A percentile compares a stretch with the other conserved stretches of the same genome.
These are phyloP conservation scores for Trachelus stipa DNA, from an alignment of 2,888 invertebrate genomes.

Conservation along the genomic window DNA sequence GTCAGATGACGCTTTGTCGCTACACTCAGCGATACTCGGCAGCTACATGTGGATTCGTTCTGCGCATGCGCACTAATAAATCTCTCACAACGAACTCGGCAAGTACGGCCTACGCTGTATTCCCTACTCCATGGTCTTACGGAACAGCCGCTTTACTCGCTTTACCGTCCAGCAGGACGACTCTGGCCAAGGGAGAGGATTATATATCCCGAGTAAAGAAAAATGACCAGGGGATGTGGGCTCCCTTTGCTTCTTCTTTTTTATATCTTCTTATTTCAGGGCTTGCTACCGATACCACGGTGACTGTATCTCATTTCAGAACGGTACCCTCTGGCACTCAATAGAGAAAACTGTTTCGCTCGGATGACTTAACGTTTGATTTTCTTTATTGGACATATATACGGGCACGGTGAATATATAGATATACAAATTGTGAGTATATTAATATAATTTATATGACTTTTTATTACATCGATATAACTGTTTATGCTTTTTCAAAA, in stretches of 20 bases:
- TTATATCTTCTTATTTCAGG: background rate
- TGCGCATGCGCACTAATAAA: constrained; percentile 43
- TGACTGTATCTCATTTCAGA: too few species aligned
- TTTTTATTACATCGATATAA: too few species aligned
- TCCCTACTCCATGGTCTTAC: constrained; percentile 26
- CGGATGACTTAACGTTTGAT: too few species aligned
- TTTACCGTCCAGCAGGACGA: too few species aligned
- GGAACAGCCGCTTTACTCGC: constrained; percentile 15
- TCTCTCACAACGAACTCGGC: constrained; percentile 36
- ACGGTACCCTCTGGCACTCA: too few species aligned
- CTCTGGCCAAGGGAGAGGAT: constrained; percentile 4
- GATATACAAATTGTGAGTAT: too few species aligned
- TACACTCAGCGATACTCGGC: background rate
- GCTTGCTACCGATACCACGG: too few species aligned
- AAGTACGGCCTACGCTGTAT: constrained; percentile 29
- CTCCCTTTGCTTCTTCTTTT: background rate
- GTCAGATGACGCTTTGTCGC: constrained; percentile 8
- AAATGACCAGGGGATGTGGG: background rate
- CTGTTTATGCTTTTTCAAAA: too few species aligned
- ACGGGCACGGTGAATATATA: too few species aligned
- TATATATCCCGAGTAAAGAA: background rate
- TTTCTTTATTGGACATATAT: too few species aligned
- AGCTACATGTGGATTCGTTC: constrained; percentile 15
- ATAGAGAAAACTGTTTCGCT: too few species aligned
- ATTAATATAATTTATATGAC: too few species aligned